Evolutionary conservation across 2,888 invertebrate genomes (phyloP).

Genomic region (Drosophila diplacantha): DNA sequence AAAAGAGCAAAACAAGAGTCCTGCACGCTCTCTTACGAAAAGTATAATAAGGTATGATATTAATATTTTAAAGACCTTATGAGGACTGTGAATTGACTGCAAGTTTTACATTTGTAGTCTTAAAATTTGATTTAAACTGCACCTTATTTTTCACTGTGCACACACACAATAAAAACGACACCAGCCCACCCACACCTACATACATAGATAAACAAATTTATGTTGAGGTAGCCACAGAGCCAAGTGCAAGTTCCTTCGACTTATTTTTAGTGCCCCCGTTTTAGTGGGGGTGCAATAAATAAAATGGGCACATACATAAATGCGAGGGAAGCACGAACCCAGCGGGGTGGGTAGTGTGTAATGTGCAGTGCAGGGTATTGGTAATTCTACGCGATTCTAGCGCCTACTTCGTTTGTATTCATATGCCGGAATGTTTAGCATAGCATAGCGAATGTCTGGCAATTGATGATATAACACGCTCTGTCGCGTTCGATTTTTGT

Average conservation of each 20-base stretch:
- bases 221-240: constrained; percentile 65
- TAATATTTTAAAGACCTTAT: not conserved
- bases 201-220: constrained; percentile 37
- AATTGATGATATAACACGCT: constrained; percentile 60
- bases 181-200: constrained; percentile 33
- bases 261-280: constrained; percentile 58
- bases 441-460: constrained; percentile 45
- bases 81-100: not conserved
- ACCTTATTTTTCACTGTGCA: not conserved
- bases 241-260: constrained; percentile 60
- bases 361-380: constrained; percentile 13
- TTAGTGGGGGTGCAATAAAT: constrained; percentile 31
- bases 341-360: not conserved
- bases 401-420: constrained; percentile 32
- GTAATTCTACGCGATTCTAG: constrained; percentile 14
- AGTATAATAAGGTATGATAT: too few species aligned
- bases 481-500: constrained; percentile 41
- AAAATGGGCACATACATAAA: constrained; percentile 33
- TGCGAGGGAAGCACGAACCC: not conserved
- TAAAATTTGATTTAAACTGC: not conserved
- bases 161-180: constrained; percentile 9
- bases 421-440: constrained; percentile 35
- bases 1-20: not conserved
- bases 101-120: not conserved
- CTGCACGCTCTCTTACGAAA: too few species aligned